Evolutionary conservation across 92 coral and sea anemone species (phyloP).

Genomic region (Bergia sp.): DNA sequence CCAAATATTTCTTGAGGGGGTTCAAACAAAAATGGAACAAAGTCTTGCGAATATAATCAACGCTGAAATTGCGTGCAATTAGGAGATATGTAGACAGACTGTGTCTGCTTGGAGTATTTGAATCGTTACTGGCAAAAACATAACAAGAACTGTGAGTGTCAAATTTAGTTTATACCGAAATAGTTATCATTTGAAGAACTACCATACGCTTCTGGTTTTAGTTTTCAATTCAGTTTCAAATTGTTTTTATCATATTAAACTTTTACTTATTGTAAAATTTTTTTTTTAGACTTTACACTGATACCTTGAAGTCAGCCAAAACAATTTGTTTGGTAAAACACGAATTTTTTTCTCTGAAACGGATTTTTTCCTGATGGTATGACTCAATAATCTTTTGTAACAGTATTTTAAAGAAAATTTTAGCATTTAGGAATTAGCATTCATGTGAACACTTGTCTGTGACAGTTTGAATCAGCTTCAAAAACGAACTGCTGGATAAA

Average conservation of each 20-base stretch:
- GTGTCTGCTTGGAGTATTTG: no score
- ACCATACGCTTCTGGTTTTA: background rate
- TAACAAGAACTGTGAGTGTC: background rate
- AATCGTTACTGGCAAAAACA: background rate
- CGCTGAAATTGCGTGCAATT: background rate
- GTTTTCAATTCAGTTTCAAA: background rate
- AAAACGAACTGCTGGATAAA: background rate
- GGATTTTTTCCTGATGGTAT: background rate
- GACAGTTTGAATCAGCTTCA: background rate
- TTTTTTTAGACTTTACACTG: no score
- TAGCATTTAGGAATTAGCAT: background rate
- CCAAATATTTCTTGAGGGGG: slow-evolving; percentile 41
- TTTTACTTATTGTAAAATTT: background rate
- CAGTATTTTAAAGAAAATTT: no score
- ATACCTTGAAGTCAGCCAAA: background rate
- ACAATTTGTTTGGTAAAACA: background rate
- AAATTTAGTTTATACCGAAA: background rate
- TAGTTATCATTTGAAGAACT: background rate
- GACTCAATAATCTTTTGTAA: background rate
- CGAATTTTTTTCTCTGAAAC: background rate
- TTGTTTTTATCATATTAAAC: no score
- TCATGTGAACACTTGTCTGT: background rate
- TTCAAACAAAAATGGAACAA: slow-evolving; percentile 32
- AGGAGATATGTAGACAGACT: background rate
- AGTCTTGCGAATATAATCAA: background rate